These are phyloP conservation scores for Limonius californicus DNA, from an alignment of 1,140 invertebrate genomes.

Conservation along the genomic window DNA sequence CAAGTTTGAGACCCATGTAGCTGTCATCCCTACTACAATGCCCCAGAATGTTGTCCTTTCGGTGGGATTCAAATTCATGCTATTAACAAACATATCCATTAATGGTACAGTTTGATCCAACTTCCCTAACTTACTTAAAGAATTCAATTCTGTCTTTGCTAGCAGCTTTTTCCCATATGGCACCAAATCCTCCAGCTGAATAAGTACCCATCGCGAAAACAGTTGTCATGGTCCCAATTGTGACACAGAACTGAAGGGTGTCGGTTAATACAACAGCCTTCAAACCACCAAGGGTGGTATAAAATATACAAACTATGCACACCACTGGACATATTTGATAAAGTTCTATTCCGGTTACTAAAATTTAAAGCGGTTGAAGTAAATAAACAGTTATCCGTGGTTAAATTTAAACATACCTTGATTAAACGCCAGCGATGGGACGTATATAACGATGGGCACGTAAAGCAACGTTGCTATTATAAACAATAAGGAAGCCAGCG, in stretches of 20 bases:
- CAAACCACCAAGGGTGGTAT: slow-evolving; percentile 56
- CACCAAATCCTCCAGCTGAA: slow-evolving; percentile 19
- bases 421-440: slow-evolving; percentile 58
- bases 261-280: slow-evolving; percentile 77
- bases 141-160: slow-evolving; percentile 6
- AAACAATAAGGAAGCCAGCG: slow-evolving; percentile 57
- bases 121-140: slow-evolving; percentile 17
- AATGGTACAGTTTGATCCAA: too few relatives aligned
- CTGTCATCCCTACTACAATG: slow-evolving; percentile 54
- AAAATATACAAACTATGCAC: slow-evolving; percentile 74
- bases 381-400: too few relatives aligned
- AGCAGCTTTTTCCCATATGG: not conserved
- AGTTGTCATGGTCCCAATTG: slow-evolving; percentile 66
- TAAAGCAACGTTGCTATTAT: slow-evolving; percentile 50
- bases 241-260: slow-evolving; percentile 64
- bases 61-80: slow-evolving; percentile 54
- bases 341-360: slow-evolving; percentile 67
- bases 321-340: slow-evolving; percentile 64
- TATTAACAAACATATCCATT: too few relatives aligned
- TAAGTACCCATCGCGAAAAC: slow-evolving; percentile 61
- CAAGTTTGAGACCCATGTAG: slow-evolving; percentile 55
- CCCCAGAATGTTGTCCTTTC: slow-evolving; percentile 59
- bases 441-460: slow-evolving; percentile 58
- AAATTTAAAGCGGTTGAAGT: too few relatives aligned
- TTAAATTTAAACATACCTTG: slow-evolving; percentile 25